These are phyloP conservation scores for Gymnocheta viridis DNA, from an alignment of 2,888 invertebrate species.

Conservation along the genomic window DNA sequence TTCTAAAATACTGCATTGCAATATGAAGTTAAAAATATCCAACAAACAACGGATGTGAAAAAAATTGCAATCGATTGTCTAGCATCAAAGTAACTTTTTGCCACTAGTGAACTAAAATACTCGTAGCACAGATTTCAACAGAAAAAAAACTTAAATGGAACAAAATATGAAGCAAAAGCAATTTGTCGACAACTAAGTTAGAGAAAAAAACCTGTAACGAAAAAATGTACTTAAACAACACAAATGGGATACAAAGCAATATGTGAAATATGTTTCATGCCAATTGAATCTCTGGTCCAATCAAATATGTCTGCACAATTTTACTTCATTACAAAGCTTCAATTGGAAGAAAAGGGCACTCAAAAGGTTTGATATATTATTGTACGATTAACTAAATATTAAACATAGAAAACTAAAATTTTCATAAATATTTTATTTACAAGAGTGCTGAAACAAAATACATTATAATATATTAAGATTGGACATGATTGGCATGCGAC, in stretches of 20 bases:
- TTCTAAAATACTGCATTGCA: slow-evolving; percentile 55
- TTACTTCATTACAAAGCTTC: slow-evolving; percentile 12
- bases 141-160: slow-evolving; percentile 18
- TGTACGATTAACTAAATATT: no score
- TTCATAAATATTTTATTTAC: neutral
- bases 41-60: slow-evolving; percentile 14
- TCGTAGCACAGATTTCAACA: slow-evolving; percentile 10
- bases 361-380: no score
- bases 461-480: no score
- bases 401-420: neutral
- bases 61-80: slow-evolving; percentile 14
- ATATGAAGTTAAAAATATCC: slow-evolving; percentile 13
- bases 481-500: no score
- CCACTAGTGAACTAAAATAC: slow-evolving; percentile 23
- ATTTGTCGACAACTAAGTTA: slow-evolving; percentile 35
- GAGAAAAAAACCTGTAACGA: neutral
- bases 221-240: slow-evolving; percentile 6
- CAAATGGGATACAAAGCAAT: slow-evolving; percentile 2
- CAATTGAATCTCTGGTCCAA: slow-evolving; percentile 51
- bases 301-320: slow-evolving; percentile 41
- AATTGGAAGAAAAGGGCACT: no score
- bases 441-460: no score
- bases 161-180: slow-evolving; percentile 60
- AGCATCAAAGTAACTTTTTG: slow-evolving; percentile 54
- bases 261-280: slow-evolving; percentile 26